Evolutionary conservation across 2,888 invertebrate genomes (phyloP).

Genomic region (Pegoplata infirma): DNA sequence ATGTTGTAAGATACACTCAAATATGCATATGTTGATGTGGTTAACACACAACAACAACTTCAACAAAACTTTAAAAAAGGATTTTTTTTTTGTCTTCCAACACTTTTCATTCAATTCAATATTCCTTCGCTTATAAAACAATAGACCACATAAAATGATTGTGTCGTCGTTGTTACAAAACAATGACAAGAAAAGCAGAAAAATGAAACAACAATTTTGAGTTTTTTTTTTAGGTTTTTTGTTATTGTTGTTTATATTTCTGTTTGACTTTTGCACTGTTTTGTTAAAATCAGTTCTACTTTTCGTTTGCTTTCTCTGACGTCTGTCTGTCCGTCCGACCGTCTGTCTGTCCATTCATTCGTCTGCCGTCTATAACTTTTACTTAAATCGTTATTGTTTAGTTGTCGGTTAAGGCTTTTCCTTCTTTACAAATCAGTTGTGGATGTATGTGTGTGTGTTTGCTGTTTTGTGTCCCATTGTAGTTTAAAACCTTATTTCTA

Average conservation of each 20-base stretch:
- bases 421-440: constrained; percentile 13
- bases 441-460: too few relatives aligned
- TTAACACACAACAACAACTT: constrained; percentile 6
- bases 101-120: not conserved
- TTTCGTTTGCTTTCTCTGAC: constrained; percentile 13
- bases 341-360: constrained; percentile 15
- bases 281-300: not conserved
- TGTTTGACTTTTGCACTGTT: constrained; percentile 47
- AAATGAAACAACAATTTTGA: constrained; percentile 37
- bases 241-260: constrained; percentile 34
- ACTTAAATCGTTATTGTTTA: not conserved
- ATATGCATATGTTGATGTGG: constrained; percentile 6
- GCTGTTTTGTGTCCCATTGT: constrained; percentile 27
- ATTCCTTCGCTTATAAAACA: constrained; percentile 1
- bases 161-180: constrained; percentile 17
- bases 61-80: not conserved
- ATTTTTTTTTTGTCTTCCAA: not conserved
- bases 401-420: not conserved
- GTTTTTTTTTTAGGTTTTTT: not conserved
- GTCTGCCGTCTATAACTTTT: constrained; percentile 32
- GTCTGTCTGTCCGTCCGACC: constrained; percentile 27
- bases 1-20: not conserved
- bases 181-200: constrained; percentile 14
- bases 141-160: constrained; percentile 53
- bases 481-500: constrained; percentile 30